Base-by-base conservation (phyloP, 2,888 invertebrate genomes). In the Lottia gigantea region DNA sequence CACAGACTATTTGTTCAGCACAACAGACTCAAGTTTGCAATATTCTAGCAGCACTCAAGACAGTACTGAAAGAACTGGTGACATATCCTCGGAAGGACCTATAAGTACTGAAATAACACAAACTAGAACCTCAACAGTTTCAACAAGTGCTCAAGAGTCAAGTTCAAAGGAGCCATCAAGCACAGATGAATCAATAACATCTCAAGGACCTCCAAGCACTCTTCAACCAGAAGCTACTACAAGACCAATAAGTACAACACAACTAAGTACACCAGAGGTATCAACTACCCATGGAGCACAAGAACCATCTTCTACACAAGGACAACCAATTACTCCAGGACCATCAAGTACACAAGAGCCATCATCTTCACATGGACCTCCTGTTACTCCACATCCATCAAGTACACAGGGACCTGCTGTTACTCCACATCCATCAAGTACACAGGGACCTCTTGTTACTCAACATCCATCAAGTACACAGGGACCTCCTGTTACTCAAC, bases 231-330 rank as follows among this genome's bases (percentile, higher is more conserved):
- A 66, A 61, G 16, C 47, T 19, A 62, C 71, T 7, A 63, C 71
- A 25, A 55, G 61, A 65, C 26, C 64, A 64, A 25, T 69, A 67
- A n/a, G 46, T 62, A 62, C 62, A 67, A 72, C 62, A 49, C 26
- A 45, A 23, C 45, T 64, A 19, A 64, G 63, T 26, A 25, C 61
- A 45, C 62, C 63, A 62, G 25, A 67, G 46, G 16, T 46, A 0
- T 55, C 70, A 62, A 64, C 64, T 16, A 65, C 68, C 55, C 16
- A 47, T 16, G n/a, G 31, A 7, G 26, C 65, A n/a, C 26, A 40
- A 46, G 66, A 31, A 71, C 68, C 0, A 64, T 66, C 49, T 7
- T n/a, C 66, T 19, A 62, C 66, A n/a, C 70, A 66, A 66, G 62
- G 61, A 16, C 66, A n/a, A n/a, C n/a, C n/a, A n/a, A n/a, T n/a